A percentile compares a stretch with the other conserved stretches of the same genome.
Conservation (phyloP, 2,888 invertebrate species). For the Lycophotia porphyrea region DNA sequence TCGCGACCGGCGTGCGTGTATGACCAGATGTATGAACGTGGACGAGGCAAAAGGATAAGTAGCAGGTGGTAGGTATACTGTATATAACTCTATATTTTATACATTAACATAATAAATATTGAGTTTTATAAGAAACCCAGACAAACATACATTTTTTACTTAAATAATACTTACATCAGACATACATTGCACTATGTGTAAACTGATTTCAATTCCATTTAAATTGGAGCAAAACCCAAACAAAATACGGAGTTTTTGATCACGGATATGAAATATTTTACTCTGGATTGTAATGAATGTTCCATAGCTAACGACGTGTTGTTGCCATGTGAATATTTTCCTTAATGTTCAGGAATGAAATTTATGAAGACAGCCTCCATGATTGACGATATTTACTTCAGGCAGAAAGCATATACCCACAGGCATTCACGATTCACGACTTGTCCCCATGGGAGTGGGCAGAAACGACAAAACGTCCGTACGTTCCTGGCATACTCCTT, state of each 20-base stretch:
- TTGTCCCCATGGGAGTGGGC: neutral
- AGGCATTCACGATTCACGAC: neutral
- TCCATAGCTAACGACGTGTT: neutral
- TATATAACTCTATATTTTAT: too few species aligned
- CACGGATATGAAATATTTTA: neutral
- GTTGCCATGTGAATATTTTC: neutral
- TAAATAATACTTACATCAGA: too few species aligned
- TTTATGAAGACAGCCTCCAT: too few species aligned
- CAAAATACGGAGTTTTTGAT: conserved; percentile 3
- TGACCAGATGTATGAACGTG: too few species aligned
- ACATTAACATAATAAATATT: too few species aligned
- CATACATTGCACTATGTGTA: too few species aligned
- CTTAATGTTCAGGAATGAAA: neutral
- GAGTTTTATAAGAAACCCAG: too few species aligned
- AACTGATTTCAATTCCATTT: too few species aligned
- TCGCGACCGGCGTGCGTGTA: too few species aligned
- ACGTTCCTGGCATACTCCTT: neutral
- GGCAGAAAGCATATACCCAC: neutral
- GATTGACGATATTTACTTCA: neutral
- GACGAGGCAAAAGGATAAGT: too few species aligned
- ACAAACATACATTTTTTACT: too few species aligned
- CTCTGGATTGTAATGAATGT: neutral
- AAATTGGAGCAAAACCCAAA: conserved; percentile 10
- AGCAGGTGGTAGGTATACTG: too few species aligned
- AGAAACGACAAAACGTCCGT: neutral